Evolutionary conservation across 1,140 invertebrate genomes (phyloP), one percentile per base, ranked within the genome.

Genomic region (Nomia melanderi): DNA sequence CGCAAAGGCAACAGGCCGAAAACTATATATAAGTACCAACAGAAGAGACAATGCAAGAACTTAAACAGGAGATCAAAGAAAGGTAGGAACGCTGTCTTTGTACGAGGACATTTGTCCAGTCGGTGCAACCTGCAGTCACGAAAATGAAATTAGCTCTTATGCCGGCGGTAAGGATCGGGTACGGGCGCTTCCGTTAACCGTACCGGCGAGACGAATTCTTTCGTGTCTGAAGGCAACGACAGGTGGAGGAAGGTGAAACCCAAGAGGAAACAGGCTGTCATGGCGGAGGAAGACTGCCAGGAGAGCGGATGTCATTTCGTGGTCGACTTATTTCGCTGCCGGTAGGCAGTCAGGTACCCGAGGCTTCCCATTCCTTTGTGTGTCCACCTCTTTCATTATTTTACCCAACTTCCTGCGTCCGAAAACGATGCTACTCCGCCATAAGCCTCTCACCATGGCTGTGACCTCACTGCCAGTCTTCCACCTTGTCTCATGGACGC

Each of bases 221-320:
- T 31, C 27, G n/a, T 57, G 25, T 14, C n/a, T 23, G 27, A 41
- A 57, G 54, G 67, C 75, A 78, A 86, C 71, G 84, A 78, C 78
- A 83, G 77, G 85, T 84, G 78, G 79, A 62, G 60, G 75, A 78
- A 83, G 81, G 84, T 75, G 81, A 86, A 83, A 75, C 73, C n/a
- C 62, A 54, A 65, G 78, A 86, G 71, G 73, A 86, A 86, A 80
- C 80, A 63, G 79, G 79, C 79, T 74, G 79, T 87, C 74, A 83
- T 78, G 81, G 70, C 66, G 59, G 25, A 60, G 33, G 70, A 54
- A 72, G 71, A 57, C 73, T 78, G 57, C 54, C 76, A 86, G 74
- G 79, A 82, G 82, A 87, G 83, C 90, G 91, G 91, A 91, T 91
- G 89, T 92, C 86, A 88, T 91, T 92, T 91, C 90, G 90, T 90